Evolutionary conservation across 2,113 vertebrate genomes (phyloP).

Genomic region (Nipponia nippon): DNA sequence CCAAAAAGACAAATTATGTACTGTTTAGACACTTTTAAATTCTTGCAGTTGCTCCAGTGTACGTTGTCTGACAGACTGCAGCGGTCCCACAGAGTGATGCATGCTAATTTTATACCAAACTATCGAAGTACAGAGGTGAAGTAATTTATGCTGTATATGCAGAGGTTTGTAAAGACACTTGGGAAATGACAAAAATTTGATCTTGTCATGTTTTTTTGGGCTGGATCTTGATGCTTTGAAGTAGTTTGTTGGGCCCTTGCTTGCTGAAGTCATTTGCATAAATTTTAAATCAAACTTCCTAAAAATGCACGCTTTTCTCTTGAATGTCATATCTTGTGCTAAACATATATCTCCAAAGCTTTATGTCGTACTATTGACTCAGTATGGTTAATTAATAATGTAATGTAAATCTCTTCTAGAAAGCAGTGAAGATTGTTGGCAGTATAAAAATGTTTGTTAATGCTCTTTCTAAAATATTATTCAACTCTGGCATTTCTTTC

Average conservation of each 20-base stretch:
- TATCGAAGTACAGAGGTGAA: not conserved
- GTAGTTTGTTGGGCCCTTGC: not conserved
- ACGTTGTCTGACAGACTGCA: not conserved
- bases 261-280: constrained; percentile 1
- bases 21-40: not conserved
- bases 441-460: constrained; percentile 47
- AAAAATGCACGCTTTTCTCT: not conserved
- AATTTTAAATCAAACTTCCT: not conserved
- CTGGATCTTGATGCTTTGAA: constrained; percentile 15
- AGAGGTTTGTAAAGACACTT: not conserved
- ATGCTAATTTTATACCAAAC: not conserved
- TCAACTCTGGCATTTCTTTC: not conserved
- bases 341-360: not conserved
- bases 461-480: constrained; percentile 22
- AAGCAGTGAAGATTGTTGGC: not conserved
- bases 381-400: constrained; percentile 45
- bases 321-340: not conserved
- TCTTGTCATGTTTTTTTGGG: not conserved
- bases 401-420: constrained; percentile 30
- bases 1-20: not conserved
- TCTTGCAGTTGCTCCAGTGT: not conserved
- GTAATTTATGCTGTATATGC: not conserved
- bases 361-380: constrained; percentile 27
- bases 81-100: not conserved
- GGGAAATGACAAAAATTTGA: not conserved